These are phyloP conservation scores for Pteropus alecto DNA, from an alignment of 2,113 vertebrate species.

Conservation along the genomic window DNA sequence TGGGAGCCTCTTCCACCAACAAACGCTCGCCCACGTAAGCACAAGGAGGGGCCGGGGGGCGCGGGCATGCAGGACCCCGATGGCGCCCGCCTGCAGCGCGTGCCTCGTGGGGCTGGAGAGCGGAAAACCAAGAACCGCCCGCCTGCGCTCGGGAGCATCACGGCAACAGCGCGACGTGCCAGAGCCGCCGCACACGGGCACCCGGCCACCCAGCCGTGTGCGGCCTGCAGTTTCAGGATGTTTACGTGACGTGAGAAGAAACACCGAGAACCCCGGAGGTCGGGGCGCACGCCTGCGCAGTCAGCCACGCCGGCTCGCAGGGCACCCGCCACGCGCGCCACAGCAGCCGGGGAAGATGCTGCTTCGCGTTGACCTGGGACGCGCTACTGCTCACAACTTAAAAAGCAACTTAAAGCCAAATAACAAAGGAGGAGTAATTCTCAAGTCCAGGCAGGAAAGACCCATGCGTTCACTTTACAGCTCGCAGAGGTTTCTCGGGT, in stretches of 20 bases:
- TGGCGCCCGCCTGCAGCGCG: no score
- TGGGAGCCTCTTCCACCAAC: background rate
- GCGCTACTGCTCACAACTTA: background rate
- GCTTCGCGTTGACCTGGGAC: background rate
- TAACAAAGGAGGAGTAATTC: background rate
- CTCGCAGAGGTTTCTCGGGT: background rate
- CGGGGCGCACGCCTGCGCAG: no score
- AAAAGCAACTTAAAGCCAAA: background rate
- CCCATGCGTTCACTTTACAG: background rate
- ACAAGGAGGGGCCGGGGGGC: no score
- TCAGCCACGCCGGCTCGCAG: no score
- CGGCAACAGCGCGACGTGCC: no score
- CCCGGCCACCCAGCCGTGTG: fast-evolving
- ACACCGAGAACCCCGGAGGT: background rate
- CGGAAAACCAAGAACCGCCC: no score
- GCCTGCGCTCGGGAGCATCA: no score
- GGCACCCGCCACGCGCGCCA: no score
- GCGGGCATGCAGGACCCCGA: no score
- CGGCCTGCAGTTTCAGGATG: background rate
- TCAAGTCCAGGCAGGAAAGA: background rate
- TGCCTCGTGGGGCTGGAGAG: background rate
- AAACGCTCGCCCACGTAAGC: no score
- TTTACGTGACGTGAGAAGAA: background rate
- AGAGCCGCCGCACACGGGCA: fast-evolving
- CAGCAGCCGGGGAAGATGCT: background rate